Base-by-base conservation (phyloP, 2,797 vertebrate genomes). In the Sus cebifrons region DNA sequence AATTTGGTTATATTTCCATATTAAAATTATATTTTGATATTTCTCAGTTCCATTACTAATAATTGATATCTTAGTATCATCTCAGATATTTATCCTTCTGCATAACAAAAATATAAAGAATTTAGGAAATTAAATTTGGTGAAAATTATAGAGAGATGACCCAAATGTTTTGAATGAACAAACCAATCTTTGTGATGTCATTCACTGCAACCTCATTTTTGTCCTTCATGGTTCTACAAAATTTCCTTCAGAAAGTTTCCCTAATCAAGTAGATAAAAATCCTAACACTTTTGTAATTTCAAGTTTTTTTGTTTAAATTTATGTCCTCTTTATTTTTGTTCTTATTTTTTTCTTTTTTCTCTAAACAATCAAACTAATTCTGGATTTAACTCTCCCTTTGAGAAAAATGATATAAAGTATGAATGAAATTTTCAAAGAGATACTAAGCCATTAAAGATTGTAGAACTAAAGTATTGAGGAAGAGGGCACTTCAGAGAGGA, bases 71-170 rank as follows among this genome's bases (percentile, higher is more conserved):
- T 36, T 62, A 67, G 21, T 44, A 23, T 67, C 5, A 86, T 27
- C 27, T 82, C 40, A 78, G 44, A 23, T 84, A 40, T n/a, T 70
- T 96, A 77, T 40, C 70, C 75, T 54, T 54, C 27, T 62, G 82
- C 2, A n/a, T 52, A 77, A 71, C 23, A 67, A 78, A 92, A 70
- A 67, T 17, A 49, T 17, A 79, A 75, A 81, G 1, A 73, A 68
- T 14, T 86, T 29, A 65, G 17, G 10, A 65, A 92, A 32, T 90
- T 60, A 71, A 94, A 92, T 77, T 44, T 52, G 16, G 12, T 97
- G 2, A 81, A 85, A 94, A 21, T 83, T 73, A 79, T 3, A 86
- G n/a, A 75, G 6, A 10, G 71, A 89, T 54, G 21, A 92, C 3
- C 7, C 16, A 79, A 8, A 40, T 29, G 44, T 81, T 68, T 65